Evolutionary conservation across 2,113 vertebrate species (phyloP).

Genomic region (Garra rufa): DNA sequence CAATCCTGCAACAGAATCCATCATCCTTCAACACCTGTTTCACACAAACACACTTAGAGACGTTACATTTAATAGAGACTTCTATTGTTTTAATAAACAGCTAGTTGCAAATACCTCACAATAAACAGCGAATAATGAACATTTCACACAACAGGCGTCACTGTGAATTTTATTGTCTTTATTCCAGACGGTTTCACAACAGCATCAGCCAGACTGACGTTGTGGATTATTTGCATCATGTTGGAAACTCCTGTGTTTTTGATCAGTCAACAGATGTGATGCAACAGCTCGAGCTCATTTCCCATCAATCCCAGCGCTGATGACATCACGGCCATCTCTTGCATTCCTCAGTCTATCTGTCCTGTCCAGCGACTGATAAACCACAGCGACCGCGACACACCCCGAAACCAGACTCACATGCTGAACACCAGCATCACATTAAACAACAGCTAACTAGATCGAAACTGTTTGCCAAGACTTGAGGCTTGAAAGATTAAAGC

Average conservation of each 20-base stretch:
- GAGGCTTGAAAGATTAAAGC: too few species aligned
- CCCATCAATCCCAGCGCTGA: slow-evolving; percentile 20
- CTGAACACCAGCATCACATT: too few species aligned
- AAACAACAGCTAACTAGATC: too few species aligned
- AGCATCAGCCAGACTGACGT: too few species aligned
- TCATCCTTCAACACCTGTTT: neutral
- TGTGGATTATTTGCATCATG: neutral
- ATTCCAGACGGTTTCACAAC: too few species aligned
- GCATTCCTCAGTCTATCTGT: neutral
- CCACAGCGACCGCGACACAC: slow-evolving; percentile 4
- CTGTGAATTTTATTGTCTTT: neutral
- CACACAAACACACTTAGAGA: slow-evolving; percentile 7
- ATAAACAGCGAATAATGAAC: too few species aligned
- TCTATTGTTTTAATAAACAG: neutral
- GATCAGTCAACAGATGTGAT: slow-evolving; percentile 22
- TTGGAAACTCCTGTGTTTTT: neutral
- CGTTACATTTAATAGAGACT: neutral
- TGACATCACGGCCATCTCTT: neutral
- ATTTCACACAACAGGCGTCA: neutral
- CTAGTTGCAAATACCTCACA: too few species aligned
- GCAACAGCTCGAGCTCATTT: slow-evolving; percentile 14
- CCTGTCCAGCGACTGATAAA: neutral
- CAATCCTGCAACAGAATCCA: slow-evolving; percentile 40
- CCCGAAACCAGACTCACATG: neutral
- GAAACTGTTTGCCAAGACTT: too few species aligned